Evolutionary conservation across 2,113 vertebrate genomes (phyloP).

Genomic region (Apaloderma vittatum): DNA sequence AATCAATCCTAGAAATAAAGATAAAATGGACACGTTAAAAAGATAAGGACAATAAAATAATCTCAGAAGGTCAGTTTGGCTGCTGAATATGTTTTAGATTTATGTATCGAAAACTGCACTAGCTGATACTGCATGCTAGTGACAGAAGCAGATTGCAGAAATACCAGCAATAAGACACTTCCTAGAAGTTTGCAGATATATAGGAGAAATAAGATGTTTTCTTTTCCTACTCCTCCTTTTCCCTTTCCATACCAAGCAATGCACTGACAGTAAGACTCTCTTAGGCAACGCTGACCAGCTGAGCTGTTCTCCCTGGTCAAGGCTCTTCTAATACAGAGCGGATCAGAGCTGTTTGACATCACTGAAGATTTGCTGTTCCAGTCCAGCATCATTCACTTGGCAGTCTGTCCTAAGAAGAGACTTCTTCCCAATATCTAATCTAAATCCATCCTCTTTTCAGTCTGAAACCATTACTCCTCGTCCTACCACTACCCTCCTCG

Average conservation of each 20-base stretch:
- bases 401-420: not conserved
- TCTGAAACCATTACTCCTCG: no score
- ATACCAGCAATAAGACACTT: not conserved
- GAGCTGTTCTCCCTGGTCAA: not conserved
- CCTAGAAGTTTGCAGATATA: not conserved
- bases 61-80: not conserved
- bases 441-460: no score
- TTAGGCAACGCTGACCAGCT: not conserved
- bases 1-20: not conserved
- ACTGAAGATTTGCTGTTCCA: not conserved
- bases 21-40: not conserved
- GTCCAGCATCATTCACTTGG: not conserved
- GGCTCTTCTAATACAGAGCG: not conserved
- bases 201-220: not conserved
- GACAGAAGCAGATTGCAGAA: not conserved
- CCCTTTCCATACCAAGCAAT: not conserved
- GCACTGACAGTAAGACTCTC: not conserved
- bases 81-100: not conserved
- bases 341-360: not conserved
- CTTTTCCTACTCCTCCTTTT: not conserved
- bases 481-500: no score
- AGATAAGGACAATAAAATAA: not conserved
- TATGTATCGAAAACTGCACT: not conserved
- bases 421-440: no score
- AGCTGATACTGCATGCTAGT: not conserved